Percentiles rank a stretch among this genome's conserved stretches.
phyloP scores from a whole-genome alignment of 2,888 invertebrate species.

The Azorinus chamasolen region DNA sequence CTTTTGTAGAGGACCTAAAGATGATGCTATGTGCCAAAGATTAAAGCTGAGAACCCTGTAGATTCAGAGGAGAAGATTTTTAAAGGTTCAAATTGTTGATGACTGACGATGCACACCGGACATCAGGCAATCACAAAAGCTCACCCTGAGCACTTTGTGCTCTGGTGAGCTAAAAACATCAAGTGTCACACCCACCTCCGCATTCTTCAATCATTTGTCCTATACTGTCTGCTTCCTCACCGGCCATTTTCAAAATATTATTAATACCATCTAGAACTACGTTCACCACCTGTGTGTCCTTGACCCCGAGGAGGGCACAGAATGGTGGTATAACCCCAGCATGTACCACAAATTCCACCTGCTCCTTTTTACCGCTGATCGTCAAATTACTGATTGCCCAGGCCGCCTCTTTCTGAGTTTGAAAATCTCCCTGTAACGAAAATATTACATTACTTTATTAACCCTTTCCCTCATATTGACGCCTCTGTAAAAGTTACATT shows the following conservation, averaged over 20 bases:
- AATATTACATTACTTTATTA: too few species aligned
- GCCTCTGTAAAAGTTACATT: too few species aligned
- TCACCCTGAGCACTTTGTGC: too few species aligned
- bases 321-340: constrained; percentile 98
- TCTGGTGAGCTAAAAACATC: too few species aligned
- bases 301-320: constrained; percentile 97
- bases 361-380: constrained; percentile 97
- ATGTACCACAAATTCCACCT: constrained; percentile 92
- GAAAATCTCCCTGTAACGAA: constrained; percentile 92
- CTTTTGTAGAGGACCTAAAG: too few species aligned
- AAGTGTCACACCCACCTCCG: constrained; percentile 91
- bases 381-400: constrained; percentile 99
- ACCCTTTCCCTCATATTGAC: too few species aligned
- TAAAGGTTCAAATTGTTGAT: too few species aligned
- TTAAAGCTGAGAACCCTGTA: too few species aligned
- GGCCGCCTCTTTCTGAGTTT: constrained; percentile 99
- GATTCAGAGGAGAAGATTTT: too few species aligned
- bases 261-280: constrained; percentile 94
- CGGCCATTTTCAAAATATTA: constrained; percentile 98
- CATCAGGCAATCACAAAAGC: too few species aligned
- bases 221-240: constrained; percentile 90
- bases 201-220: constrained; percentile 98
- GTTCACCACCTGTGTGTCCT: constrained; percentile 93
- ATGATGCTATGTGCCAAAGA: too few species aligned
- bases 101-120: too few species aligned